phyloP scores from a whole-genome alignment of 2,797 vertebrate genomes.

The Acanthornis magna region DNA sequence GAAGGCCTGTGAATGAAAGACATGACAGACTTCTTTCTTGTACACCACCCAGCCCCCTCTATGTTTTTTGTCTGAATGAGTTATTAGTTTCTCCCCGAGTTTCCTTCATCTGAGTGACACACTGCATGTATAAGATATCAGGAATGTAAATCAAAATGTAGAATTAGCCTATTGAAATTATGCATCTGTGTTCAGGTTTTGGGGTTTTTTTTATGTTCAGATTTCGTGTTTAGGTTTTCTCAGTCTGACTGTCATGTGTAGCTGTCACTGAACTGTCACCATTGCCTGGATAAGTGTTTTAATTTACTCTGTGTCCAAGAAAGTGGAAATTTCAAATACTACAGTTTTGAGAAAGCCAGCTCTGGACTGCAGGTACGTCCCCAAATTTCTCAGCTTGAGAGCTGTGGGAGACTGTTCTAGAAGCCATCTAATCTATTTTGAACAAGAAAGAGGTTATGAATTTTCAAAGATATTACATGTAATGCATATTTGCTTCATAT shows the following conservation, averaged over 20 bases:
- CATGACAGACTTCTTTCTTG: background rate
- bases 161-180: background rate
- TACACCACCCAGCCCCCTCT: background rate
- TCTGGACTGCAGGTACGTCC: background rate
- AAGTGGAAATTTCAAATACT: background rate
- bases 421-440: background rate
- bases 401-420: background rate
- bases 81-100: background rate
- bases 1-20: background rate
- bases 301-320: background rate
- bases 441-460: background rate
- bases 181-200: background rate
- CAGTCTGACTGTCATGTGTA: background rate
- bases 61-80: constrained; percentile 26
- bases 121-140: background rate
- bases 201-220: background rate
- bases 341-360: background rate
- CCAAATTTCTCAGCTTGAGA: background rate
- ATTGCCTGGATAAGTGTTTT: background rate
- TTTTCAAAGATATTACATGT: background rate
- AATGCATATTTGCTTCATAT: background rate
- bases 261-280: background rate
- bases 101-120: constrained; percentile 1
- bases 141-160: background rate
- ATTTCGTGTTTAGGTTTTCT: background rate